phyloP scores from a whole-genome alignment of 2,113 vertebrate species.

The Varanus salvator region DNA sequence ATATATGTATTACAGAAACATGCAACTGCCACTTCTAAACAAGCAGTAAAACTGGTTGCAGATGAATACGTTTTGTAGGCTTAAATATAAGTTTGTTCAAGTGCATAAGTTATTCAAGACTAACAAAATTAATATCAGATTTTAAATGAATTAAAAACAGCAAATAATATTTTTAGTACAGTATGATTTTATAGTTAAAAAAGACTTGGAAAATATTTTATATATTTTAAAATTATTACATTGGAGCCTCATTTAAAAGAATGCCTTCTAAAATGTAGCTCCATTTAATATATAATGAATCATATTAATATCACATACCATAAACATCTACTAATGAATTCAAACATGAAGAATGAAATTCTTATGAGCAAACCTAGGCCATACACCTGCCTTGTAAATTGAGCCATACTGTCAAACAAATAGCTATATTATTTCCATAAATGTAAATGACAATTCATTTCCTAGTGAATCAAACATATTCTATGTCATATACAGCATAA shows the following conservation, averaged over 20 bases:
- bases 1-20: background rate
- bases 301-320: background rate
- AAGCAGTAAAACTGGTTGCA: background rate
- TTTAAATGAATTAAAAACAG: background rate
- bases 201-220: background rate
- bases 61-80: background rate
- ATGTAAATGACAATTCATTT: fast-evolving
- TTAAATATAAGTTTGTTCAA: background rate
- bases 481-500: background rate
- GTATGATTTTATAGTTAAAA: background rate
- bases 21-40: too few species aligned
- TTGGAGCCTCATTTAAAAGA: background rate
- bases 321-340: background rate
- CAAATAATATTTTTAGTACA: background rate
- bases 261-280: background rate
- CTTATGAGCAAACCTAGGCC: background rate
- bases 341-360: background rate
- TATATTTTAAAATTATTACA: background rate
- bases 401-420: fast-evolving
- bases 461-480: fast-evolving
- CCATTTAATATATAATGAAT: background rate
- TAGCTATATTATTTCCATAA: background rate
- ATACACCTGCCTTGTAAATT: background rate
- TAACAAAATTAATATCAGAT: background rate
- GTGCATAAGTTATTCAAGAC: background rate